phyloP scores from a whole-genome alignment of 2,888 invertebrate genomes.

The Tenthredo livida region DNA sequence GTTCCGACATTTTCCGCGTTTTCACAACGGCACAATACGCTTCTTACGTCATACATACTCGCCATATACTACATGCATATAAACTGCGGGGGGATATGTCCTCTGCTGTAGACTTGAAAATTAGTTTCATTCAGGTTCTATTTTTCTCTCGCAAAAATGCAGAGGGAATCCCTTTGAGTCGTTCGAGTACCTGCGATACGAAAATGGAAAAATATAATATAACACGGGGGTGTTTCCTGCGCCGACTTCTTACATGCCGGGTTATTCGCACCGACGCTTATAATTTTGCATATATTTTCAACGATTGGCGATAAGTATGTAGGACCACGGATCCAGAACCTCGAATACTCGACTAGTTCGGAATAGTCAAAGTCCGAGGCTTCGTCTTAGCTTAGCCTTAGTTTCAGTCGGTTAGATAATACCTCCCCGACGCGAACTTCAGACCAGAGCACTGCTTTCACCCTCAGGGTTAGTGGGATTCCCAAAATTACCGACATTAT shows the following conservation, averaged over 20 bases:
- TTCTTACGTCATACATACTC: conserved; percentile 30
- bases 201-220: no score
- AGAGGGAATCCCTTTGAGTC: conserved; percentile 1
- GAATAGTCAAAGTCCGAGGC: conserved; percentile 50
- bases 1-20: not conserved
- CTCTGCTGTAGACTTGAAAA: not conserved
- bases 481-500: conserved; percentile 66
- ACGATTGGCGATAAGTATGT: not conserved
- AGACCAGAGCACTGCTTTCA: conserved; percentile 27
- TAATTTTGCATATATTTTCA: not conserved
- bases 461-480: conserved; percentile 56
- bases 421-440: conserved; percentile 60
- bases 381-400: conserved; percentile 47
- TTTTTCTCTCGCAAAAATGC: not conserved
- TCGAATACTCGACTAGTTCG: conserved; percentile 26
- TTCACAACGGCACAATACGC: conserved; percentile 17
- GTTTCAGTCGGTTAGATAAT: conserved; percentile 68
- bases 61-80: not conserved
- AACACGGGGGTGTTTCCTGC: not conserved
- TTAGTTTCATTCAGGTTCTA: conserved; percentile 14
- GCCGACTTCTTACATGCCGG: not conserved
- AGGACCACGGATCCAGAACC: not conserved
- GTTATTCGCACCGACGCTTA: not conserved
- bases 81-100: not conserved
- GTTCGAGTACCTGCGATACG: not conserved